Evolutionary conservation across 2,888 invertebrate species (phyloP), one percentile per base, ranked within the genome.

Genomic region (Zygothrica quintamaculata): DNA sequence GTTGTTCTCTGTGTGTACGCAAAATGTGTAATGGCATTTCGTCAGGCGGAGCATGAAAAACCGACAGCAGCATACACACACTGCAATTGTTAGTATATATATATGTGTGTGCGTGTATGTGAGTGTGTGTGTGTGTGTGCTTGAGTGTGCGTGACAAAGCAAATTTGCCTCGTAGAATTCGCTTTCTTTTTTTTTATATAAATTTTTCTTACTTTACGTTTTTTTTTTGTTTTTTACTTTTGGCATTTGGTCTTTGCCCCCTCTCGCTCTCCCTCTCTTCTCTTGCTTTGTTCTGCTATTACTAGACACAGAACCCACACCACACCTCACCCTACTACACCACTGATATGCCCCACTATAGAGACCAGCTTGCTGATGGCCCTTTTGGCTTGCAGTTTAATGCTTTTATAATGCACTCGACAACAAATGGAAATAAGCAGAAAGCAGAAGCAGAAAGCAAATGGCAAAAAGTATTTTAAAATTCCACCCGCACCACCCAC

Each of bases 21-120:
- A 80, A 84, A 80, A 81, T 81, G 85, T 81, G 82, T 78, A 84
- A 78, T 80, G 82, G 85, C 85, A 80, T 81, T 81, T 81, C 80
- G 76, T 81, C 80, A 81, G 85, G 60, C 85, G 68, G 57, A 81
- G 85, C 85, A 84, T 76, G 82, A 74, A 78, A 80, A 79, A 79
- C 68, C 62, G 65, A 57, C 53, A 55, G 48, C 52, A n/a, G n/a
- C n/a, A n/a, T n/a, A 53, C 57, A 47, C 46, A 58, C 29, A 33
- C n/a, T 22, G 8, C 47, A 58, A 36, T 42, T 43, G 33, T 16
- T 26, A 29, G 44, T 25, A 31, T 9, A 40, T 16, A 36, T 33
- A 43, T 15, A 53, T 47, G 46, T 9, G 13, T 26, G 13, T 50
- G 39, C 15, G 16, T 26, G 12, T 8, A 44, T 46, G 31, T 25